Conservation (phyloP, 2,113 vertebrate species). For the Daubentonia madagascariensis region DNA sequence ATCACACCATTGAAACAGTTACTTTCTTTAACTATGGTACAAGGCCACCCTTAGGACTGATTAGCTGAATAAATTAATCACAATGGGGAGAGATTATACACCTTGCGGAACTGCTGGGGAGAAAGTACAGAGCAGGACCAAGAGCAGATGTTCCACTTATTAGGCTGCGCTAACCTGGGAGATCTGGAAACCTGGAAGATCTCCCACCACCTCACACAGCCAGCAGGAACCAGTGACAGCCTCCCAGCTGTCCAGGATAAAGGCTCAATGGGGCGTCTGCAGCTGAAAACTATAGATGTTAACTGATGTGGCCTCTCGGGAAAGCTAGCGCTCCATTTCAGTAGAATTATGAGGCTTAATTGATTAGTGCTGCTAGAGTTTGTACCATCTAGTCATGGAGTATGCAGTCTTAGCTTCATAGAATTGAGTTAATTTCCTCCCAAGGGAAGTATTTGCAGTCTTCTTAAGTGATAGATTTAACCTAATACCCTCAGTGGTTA, state of each 20-base stretch:
- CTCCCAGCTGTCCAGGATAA: background rate
- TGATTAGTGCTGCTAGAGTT: constrained; percentile 8
- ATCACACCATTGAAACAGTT: background rate
- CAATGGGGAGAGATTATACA: background rate
- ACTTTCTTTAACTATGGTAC: background rate
- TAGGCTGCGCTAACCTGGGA: background rate
- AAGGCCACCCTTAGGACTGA: background rate
- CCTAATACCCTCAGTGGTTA: constrained; percentile 55
- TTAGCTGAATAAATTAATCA: background rate
- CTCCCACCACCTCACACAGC: background rate
- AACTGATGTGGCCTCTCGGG: background rate
- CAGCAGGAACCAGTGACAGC: background rate
- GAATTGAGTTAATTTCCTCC: constrained; percentile 57
- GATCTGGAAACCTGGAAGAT: background rate
- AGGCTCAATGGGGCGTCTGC: background rate
- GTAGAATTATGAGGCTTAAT: constrained; percentile 26
- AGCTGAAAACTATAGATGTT: background rate
- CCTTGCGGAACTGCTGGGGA: background rate
- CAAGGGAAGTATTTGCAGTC: constrained; percentile 50
- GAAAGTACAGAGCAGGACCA: background rate
- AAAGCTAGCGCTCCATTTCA: background rate
- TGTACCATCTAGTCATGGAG: background rate
- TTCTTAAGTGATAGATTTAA: constrained; percentile 68
- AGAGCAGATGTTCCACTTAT: background rate
- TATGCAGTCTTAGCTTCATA: constrained; percentile 29